Base-by-base conservation (phyloP, 2,888 invertebrate species). In the Conistra vaccinii region DNA sequence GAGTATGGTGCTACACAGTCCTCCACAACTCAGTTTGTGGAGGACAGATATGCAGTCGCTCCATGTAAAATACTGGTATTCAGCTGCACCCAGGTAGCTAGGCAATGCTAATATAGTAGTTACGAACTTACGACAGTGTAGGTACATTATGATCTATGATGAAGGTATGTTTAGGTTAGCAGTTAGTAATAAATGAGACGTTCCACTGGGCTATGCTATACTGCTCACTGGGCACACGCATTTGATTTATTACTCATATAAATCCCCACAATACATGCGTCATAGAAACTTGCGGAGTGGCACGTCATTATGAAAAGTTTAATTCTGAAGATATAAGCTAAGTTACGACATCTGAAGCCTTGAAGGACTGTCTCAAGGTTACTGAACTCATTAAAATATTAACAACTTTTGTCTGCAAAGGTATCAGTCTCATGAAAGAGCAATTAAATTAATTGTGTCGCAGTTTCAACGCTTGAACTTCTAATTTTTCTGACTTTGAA, bases 311-410 rank as follows among this genome's bases (percentile, higher is more conserved):
- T 39, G 32, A 23, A 78, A 70, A 62, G 39, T 70, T 76, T 48
- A 6, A 48, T 76, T 63, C 29, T 17, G 26, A 29, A 63, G 48
- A 78, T 48, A 39, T 48, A 57, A 58, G 35, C 32, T 14, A 58
- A 48, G 58, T 68, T 53, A 66, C n/a, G 66, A n/a, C 48, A 61
- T 53, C 29, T 48, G 10, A 14, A n/a, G 2, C 35, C 35, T n/a
- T 55, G 26, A 58, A 77, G 69, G 26, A 45, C 65, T 32, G 57
- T 69, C 57, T 61, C 66, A 81, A 81, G 78, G 82, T 73, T 51
- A 57, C 39, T 58, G 55, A 72, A 78, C 69, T 81, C 78, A 78
- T 81, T 81, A 81, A 78, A 80, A 78, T 81, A 81, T 69, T 81
- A 72, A 76, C 58, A 77, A 78, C 63, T 68, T 76, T 76, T 67